These are phyloP conservation scores for Idaea aversata DNA, from an alignment of 2,888 invertebrate genomes.

Conservation along the genomic window DNA sequence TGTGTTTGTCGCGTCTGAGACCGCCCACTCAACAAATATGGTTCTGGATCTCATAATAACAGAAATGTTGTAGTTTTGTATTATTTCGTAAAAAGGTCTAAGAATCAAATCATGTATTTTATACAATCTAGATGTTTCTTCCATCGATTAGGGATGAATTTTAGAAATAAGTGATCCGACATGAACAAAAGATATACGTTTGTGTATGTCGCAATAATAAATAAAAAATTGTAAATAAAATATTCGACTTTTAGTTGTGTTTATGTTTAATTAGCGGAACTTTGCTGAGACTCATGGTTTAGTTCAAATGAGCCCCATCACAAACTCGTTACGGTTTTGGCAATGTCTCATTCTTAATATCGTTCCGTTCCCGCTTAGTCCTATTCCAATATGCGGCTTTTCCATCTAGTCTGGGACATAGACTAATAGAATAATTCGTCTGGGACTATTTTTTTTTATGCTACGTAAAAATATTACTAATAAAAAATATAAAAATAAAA, in stretches of 20 bases:
- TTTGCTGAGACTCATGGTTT: neutral
- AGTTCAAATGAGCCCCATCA: too few species aligned
- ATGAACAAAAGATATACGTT: slow-evolving; percentile 77
- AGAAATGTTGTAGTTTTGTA: slow-evolving; percentile 74
- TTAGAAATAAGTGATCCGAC: slow-evolving; percentile 71
- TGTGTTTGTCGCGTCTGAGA: slow-evolving; percentile 25
- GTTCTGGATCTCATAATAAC: slow-evolving; percentile 70
- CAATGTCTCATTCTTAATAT: too few species aligned
- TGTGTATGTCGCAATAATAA: slow-evolving; percentile 63
- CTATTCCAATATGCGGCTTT: too few species aligned
- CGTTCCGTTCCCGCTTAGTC: too few species aligned
- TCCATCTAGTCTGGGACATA: too few species aligned
- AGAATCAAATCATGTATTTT: slow-evolving; percentile 77
- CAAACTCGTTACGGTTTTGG: too few species aligned
- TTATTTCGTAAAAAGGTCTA: slow-evolving; percentile 63
- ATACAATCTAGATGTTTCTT: slow-evolving; percentile 71
- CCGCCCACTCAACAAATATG: slow-evolving; percentile 49
- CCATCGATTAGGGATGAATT: slow-evolving; percentile 71
- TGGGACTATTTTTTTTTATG: too few species aligned
- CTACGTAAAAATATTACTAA: too few species aligned
- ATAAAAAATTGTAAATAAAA: slow-evolving; percentile 78
- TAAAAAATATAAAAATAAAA: too few species aligned
- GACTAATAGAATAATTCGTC: too few species aligned
- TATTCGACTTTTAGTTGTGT: slow-evolving; percentile 69
- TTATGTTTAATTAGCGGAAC: slow-evolving; percentile 24